A percentile compares a stretch with the other conserved stretches of the same genome.
Evolutionary conservation across 2,888 invertebrate species (phyloP).

Genomic region (Anoncus sp.): DNA sequence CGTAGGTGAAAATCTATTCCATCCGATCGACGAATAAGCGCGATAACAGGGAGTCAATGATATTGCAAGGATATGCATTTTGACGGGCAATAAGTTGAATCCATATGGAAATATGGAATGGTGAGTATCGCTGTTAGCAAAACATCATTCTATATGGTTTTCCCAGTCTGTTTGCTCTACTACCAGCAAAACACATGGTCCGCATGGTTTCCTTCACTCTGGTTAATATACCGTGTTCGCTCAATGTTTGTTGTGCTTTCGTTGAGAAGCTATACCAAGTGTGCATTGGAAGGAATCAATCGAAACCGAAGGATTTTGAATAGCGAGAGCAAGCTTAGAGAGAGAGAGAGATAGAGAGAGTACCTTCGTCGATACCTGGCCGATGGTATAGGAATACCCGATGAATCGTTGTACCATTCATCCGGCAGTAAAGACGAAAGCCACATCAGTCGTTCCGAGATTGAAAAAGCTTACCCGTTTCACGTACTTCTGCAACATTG

Average conservation of each 20-base stretch:
- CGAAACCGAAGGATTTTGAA: slow-evolving; percentile 9
- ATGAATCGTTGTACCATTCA: slow-evolving; percentile 31
- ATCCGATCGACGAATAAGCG: no score
- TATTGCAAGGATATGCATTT: no score
- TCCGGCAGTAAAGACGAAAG: slow-evolving; percentile 26
- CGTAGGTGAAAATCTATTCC: no score
- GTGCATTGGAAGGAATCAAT: slow-evolving; percentile 8
- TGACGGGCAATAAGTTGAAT: no score
- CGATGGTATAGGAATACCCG: slow-evolving; percentile 20
- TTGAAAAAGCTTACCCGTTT: slow-evolving; percentile 3
- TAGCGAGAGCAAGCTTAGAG: background rate
- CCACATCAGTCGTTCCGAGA: slow-evolving; percentile 14
- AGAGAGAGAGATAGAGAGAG: no score
- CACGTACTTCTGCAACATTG: background rate
- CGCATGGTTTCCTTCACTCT: background rate
- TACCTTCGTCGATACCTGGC: background rate
- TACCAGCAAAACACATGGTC: background rate
- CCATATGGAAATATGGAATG: no score
- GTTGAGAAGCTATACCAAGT: background rate
- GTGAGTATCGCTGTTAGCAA: no score
- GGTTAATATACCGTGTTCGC: slow-evolving; percentile 10
- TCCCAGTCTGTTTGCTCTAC: background rate
- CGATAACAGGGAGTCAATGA: no score
- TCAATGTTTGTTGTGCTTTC: background rate
- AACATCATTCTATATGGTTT: background rate